Evolutionary conservation across 1,140 invertebrate species (phyloP), one percentile per base, ranked within the genome.

Genomic region (Lepeophtheirus salmonis): DNA sequence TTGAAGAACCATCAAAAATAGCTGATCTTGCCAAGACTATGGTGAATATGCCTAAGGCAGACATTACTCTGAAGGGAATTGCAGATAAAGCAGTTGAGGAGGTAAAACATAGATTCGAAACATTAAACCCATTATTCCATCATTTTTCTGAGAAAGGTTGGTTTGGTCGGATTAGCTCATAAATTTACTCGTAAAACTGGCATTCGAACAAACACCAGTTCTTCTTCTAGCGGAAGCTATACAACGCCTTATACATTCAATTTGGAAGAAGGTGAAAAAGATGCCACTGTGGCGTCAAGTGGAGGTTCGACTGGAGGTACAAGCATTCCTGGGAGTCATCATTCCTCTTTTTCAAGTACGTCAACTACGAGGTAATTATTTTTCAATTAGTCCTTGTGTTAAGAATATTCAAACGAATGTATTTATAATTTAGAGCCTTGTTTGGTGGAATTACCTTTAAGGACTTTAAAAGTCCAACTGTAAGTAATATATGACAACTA

Each of bases 391-490:
- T 23, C 10, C 55, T 57, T 57, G 12, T n/a, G 17, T 12, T 3
- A 57, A 16, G 21, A 4, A 13, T 17, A 3, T 54, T 22, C 21
- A 54, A n/a, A n/a, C 14, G 16, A 22, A 54, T 14, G 16, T 30
- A 24, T 14, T 41, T 57, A 13, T 41, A 12, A n/a, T 30, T 2
- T 18, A 57, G 55, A 23, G 17, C 17, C 12, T 17, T 57, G 13
- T 57, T 57, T 57, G 26, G 55, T n/a, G 55, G 55, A 17, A 24
- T 57, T n/a, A n/a, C 23, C 10, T 30, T 57, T 23, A 57, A 57
- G 26, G 55, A 57, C 22, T 25, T 57, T 17, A 57, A 57, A 16
- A 57, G 55, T 41, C 55, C 55, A 12, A 57, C 55, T 3, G 55
- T 57, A 52, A 18, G 50, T 18, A 41, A 41, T 41, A 41, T 41